Conservation (phyloP, 2,113 vertebrate genomes). For the Lichenostomus cassidix region DNA sequence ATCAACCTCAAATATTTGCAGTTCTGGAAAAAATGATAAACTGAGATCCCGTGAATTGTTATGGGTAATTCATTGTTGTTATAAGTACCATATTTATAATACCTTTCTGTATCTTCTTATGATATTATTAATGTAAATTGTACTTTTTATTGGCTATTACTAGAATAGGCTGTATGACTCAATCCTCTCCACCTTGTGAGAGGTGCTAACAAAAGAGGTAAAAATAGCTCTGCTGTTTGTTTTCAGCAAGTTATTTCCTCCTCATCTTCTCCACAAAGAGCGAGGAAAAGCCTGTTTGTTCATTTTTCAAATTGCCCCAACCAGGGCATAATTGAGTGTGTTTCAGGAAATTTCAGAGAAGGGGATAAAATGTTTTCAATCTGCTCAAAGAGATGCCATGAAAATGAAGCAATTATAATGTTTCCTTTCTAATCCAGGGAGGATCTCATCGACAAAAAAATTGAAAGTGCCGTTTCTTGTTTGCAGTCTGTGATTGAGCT, state of each 20-base stretch:
- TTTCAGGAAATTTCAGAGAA: neutral
- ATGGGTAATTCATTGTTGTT: neutral
- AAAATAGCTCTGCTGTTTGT: conserved; percentile 1
- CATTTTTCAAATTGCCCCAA: neutral
- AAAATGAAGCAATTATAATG: neutral
- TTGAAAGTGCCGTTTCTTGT: conserved; percentile 88
- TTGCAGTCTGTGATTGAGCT: conserved; percentile 99
- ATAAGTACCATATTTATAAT: neutral
- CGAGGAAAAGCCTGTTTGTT: neutral
- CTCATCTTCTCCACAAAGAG: neutral
- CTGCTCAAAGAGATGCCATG: neutral
- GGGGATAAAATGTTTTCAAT: neutral
- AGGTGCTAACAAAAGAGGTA: neutral
- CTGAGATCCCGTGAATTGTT: neutral
- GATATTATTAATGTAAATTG: neutral
- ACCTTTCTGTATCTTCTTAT: neutral
- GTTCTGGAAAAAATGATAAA: neutral
- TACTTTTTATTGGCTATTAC: neutral
- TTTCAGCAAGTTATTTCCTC: neutral
- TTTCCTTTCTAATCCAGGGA: conserved; percentile 76
- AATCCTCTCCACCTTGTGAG: neutral
- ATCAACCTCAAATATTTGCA: neutral
- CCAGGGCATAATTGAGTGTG: neutral
- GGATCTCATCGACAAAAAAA: conserved; percentile 90
- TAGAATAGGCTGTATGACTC: neutral